Base-by-base conservation (phyloP, 1,140 invertebrate species). In the Micrasema minimum region DNA sequence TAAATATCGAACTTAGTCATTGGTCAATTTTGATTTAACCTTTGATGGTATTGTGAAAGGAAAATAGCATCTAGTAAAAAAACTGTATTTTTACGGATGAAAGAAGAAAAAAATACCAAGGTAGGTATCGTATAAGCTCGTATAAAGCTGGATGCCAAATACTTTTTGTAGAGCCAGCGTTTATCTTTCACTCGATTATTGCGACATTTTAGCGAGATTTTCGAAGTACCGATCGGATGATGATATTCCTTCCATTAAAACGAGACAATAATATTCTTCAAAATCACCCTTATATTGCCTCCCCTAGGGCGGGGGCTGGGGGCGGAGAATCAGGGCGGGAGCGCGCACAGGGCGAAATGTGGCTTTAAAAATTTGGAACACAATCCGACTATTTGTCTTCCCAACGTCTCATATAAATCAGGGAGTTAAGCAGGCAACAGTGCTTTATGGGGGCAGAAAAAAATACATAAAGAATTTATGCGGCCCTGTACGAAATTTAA, bases 341-440 rank as follows among this genome's bases (percentile, higher is more conserved):
- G 72, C 65, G 76, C 75, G 78, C 78, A 81, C 80, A 80, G 81
- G 83, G 81, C 82, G 82, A 85, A 85, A 85, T 83, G 83, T 83
- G 83, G 82, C 83, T 83, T 85, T 85, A 85, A 85, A 85, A 85
- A 85, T 85, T 85, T 85, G 83, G 82, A 85, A 85, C 83, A 84
- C 83, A 85, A 85, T 85, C 83, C 83, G 77, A 81, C 83, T 85
- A 85, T 85, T 85, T 85, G 83, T 85, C 83, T 85, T 83, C 80
- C 81, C 77, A 83, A 84, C 82, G 83, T 85, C 82, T 85, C 83
- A 78, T 84, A 85, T 85, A 85, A 85, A 85, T 85, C 83, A 85
- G 84, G 83, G 83, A 85, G 83, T 85, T 84, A 85, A 85, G 81
- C 82, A 85, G 83, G 82, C 83, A 84, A 84, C 83, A 84, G 84